Evolutionary conservation across 2,797 vertebrate genomes (phyloP), one percentile per base, ranked within the genome.

Genomic region (Clarias fuscus): DNA sequence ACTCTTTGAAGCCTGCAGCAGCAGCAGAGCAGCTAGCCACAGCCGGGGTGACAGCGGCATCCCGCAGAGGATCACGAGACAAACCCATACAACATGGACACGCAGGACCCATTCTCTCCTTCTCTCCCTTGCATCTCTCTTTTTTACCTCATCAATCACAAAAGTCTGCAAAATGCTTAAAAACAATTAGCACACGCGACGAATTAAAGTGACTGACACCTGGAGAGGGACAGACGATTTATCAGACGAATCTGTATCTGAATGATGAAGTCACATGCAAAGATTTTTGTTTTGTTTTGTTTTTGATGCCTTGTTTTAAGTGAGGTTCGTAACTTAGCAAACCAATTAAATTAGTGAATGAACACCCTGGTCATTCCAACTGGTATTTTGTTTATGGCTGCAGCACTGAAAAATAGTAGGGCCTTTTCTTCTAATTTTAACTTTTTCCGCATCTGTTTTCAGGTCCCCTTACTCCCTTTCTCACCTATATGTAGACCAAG

Each of bases 1-100:
- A 86, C 89, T 84, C 92, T 92, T 92, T 92, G 91, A 92, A 92
- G 92, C 89, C 89, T 86, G 86, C 85, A 89, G 90, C 88, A 90
- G 90, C 86, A 92, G 89, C 91, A 85, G 89, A 90, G 90, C 87
- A 86, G 73, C 82, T 88, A 81, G 86, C 91, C 92, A 90, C 90
- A 90, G 91, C 89, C 88, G 86, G 90, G 91, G 90, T 90, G 90
- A 92, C 87, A 87, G 90, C 83, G 91, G 91, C 85, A 82, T 89
- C 90, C 92, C 90, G 67, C 91, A 91, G 89, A 84, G 90, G 86
- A 91, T 91, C 90, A 90, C 88, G 87, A 91, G 89, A 91, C 89
- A 90, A 91, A 87, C 89, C 88, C 80, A 82, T 88, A 86, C 85
- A 85, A 90, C 88, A 91, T 86, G 88, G 90, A 86, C 89, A 91